phyloP scores from a whole-genome alignment of 2,797 vertebrate genomes.

The Microctenopoma steveboyesi region DNA sequence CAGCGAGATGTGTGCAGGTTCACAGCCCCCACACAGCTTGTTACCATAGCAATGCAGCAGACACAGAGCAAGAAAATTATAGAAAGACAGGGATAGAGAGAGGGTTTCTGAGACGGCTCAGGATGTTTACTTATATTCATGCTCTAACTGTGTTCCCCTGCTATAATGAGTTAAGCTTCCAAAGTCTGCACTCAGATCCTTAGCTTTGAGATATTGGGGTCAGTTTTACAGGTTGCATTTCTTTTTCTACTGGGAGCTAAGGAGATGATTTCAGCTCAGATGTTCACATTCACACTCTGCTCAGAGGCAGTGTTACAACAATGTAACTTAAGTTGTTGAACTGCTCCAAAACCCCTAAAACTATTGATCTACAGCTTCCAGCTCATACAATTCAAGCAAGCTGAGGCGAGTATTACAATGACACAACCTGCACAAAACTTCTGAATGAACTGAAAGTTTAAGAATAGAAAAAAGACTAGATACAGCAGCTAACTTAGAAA shows the following conservation, averaged over 20 bases:
- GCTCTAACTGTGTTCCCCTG: slow-evolving; percentile 33
- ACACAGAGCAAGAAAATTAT: slow-evolving; percentile 57
- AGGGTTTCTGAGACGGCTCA: slow-evolving; percentile 33
- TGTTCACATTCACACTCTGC: neutral
- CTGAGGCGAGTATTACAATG: neutral
- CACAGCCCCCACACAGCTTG: slow-evolving; percentile 75
- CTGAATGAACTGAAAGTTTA: too few species aligned
- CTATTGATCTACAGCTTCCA: neutral
- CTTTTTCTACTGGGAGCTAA: neutral
- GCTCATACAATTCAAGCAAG: neutral
- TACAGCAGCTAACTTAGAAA: too few species aligned
- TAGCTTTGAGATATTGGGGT: neutral
- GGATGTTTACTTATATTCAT: slow-evolving; percentile 48
- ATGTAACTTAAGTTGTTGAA: neutral
- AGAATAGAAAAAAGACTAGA: too few species aligned
- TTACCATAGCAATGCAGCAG: slow-evolving; percentile 78
- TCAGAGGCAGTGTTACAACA: neutral
- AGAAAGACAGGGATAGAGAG: slow-evolving; percentile 55
- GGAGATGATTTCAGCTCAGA: neutral
- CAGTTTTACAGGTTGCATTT: neutral
- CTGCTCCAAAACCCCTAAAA: neutral
- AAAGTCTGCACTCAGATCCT: neutral
- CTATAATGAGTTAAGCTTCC: slow-evolving; percentile 4
- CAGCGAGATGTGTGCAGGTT: slow-evolving; percentile 70
- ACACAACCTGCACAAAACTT: too few species aligned